Percentiles rank a stretch among this genome's conserved stretches.
phyloP scores from a whole-genome alignment of 2,113 vertebrate species.

The Nerophis lumbriciformis region DNA sequence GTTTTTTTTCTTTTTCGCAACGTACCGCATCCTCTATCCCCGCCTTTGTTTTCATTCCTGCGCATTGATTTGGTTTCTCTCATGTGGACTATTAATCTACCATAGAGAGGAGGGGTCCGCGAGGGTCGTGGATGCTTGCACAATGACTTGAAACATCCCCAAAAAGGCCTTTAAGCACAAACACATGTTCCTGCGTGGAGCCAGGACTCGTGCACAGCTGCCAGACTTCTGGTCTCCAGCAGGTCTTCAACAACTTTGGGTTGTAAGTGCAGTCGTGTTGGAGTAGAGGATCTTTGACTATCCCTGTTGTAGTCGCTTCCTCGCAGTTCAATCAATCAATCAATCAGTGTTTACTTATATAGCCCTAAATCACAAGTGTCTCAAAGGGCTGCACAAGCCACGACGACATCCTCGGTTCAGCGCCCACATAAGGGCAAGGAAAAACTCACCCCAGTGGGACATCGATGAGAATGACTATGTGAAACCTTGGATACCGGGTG shows the following conservation, averaged over 20 bases:
- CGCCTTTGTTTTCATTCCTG: background rate
- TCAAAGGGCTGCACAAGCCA: no score
- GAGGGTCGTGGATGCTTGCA: background rate
- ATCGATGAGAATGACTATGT: no score
- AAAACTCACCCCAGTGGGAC: no score
- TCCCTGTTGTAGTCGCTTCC: no score
- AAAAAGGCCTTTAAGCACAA: conserved; percentile 3
- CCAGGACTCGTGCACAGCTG: background rate
- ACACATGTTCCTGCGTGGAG: conserved; percentile 3
- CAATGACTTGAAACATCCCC: conserved; percentile 8
- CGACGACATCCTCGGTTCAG: no score
- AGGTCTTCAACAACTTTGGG: background rate
- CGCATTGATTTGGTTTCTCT: background rate
- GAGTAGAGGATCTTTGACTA: no score
- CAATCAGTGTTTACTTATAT: no score
- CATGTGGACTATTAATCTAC: conserved; percentile 6
- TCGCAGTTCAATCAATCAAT: no score
- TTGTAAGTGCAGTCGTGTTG: background rate
- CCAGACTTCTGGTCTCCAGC: background rate
- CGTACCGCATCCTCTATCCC: background rate
- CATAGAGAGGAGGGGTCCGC: background rate
- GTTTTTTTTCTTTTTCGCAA: background rate
- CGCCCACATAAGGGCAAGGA: no score
- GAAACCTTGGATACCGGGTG: no score
- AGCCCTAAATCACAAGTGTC: no score